Evolutionary conservation across 2,888 invertebrate species (phyloP).

Genomic region (Cheilosia urbana): DNA sequence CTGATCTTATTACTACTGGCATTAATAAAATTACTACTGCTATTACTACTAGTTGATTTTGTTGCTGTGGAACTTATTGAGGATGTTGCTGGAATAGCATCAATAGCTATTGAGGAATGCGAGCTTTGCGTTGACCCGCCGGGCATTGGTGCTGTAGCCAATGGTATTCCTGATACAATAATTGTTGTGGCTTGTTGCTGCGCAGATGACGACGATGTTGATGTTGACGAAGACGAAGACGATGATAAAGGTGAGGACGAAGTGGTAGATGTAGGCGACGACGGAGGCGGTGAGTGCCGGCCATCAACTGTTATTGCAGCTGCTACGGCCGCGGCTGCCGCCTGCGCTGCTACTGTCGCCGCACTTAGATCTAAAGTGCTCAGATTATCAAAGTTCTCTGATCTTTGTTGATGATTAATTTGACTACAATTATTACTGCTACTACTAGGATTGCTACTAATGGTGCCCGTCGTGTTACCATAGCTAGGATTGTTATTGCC

Average conservation of each 20-base stretch:
- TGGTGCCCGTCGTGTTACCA: slow-evolving; percentile 27
- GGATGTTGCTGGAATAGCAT: slow-evolving; percentile 40
- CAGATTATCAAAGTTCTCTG: slow-evolving; percentile 60
- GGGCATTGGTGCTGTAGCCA: slow-evolving; percentile 38
- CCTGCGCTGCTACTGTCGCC: slow-evolving; percentile 62
- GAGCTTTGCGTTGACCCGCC: slow-evolving; percentile 32
- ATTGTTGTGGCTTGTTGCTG: slow-evolving; percentile 52
- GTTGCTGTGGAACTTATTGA: slow-evolving; percentile 45
- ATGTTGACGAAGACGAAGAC: slow-evolving; percentile 42
- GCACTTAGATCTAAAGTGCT: slow-evolving; percentile 67
- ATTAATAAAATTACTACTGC: slow-evolving; percentile 58
- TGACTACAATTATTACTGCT: slow-evolving; percentile 66
- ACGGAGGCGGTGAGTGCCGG: slow-evolving; percentile 62
- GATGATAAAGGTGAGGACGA: slow-evolving; percentile 61
- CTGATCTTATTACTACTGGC: slow-evolving; percentile 76
- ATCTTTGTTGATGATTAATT: slow-evolving; percentile 52
- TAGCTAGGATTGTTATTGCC: slow-evolving; percentile 29
- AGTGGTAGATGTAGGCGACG: slow-evolving; percentile 64
- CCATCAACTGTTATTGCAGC: slow-evolving; percentile 41
- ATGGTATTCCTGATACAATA: slow-evolving; percentile 75
- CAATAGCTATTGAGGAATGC: slow-evolving; percentile 40
- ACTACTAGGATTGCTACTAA: slow-evolving; percentile 42
- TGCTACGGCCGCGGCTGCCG: slow-evolving; percentile 34
- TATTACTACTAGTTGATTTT: slow-evolving; percentile 52
- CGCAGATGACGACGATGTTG: slow-evolving; percentile 49